phyloP scores from a whole-genome alignment of 53 echinoderm and acorn worm species.

The Temnopleurus reevesii region DNA sequence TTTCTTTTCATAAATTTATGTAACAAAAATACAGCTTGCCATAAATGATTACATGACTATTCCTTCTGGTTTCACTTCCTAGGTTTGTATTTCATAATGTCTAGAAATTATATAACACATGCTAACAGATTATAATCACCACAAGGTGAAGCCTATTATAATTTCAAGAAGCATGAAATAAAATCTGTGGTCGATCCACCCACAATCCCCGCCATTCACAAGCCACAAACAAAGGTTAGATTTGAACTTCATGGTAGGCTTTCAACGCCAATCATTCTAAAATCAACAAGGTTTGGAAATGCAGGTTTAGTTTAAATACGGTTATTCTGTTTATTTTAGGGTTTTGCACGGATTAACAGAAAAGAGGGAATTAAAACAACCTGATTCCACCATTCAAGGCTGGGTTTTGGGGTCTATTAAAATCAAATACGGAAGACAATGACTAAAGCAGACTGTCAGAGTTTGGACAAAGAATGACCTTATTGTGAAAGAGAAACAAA shows the following conservation, averaged over 20 bases:
- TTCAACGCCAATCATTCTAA: neutral
- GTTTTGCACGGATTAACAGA: conserved; percentile 4
- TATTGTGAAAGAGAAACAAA: neutral
- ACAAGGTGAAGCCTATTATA: too few species aligned
- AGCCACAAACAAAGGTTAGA: neutral
- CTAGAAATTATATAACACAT: too few species aligned
- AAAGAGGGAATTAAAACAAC: neutral
- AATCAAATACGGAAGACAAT: neutral
- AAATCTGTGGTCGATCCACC: too few species aligned
- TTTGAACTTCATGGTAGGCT: neutral
- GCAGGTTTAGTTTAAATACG: neutral
- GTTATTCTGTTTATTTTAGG: neutral
- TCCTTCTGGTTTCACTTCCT: too few species aligned
- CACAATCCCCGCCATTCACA: too few species aligned
- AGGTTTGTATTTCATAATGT: too few species aligned
- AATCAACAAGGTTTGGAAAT: neutral
- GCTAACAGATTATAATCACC: too few species aligned
- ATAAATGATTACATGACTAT: too few species aligned
- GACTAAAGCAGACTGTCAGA: neutral
- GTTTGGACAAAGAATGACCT: neutral
- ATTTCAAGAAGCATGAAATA: too few species aligned
- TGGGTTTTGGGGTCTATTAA: neutral
- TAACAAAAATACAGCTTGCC: too few species aligned
- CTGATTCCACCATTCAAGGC: neutral
- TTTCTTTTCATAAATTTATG: too few species aligned